phyloP scores from a whole-genome alignment of 2,888 invertebrate genomes.

The Dermolepida albohirtum region DNA sequence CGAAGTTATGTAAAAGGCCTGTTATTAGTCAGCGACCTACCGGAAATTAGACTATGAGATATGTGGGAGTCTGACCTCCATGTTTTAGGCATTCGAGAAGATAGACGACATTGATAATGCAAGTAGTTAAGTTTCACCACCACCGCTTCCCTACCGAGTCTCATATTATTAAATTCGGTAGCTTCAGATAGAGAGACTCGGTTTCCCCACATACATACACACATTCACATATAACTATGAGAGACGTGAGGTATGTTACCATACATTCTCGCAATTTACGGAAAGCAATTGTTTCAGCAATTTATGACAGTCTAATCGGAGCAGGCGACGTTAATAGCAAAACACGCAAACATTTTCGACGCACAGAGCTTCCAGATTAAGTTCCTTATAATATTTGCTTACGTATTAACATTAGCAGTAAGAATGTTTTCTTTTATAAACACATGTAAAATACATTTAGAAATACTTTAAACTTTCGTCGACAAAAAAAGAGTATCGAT shows the following conservation, averaged over 20 bases:
- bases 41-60: constrained; percentile 59
- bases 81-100: constrained; percentile 51
- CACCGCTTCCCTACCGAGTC: constrained; percentile 10
- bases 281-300: constrained; percentile 1
- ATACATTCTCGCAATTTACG: constrained; percentile 25
- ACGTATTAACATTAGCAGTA: neutral
- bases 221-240: too few species aligned
- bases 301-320: too few species aligned
- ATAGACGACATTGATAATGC: constrained; percentile 53
- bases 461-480: too few species aligned
- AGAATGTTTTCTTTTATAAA: too few species aligned
- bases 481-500: too few species aligned
- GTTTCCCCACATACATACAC: too few species aligned
- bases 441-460: too few species aligned
- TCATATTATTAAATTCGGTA: constrained; percentile 40
- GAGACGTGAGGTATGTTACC: too few species aligned
- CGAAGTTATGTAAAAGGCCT: constrained; percentile 55
- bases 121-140: constrained; percentile 51
- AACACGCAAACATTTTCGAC: too few species aligned
- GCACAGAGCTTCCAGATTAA: neutral
- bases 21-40: constrained; percentile 57
- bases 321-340: too few species aligned
- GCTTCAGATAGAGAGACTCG: constrained; percentile 12
- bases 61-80: constrained; percentile 54
- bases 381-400: too few species aligned